Conservation (phyloP, 2,888 invertebrate species). For the Heliconius ismenius region DNA sequence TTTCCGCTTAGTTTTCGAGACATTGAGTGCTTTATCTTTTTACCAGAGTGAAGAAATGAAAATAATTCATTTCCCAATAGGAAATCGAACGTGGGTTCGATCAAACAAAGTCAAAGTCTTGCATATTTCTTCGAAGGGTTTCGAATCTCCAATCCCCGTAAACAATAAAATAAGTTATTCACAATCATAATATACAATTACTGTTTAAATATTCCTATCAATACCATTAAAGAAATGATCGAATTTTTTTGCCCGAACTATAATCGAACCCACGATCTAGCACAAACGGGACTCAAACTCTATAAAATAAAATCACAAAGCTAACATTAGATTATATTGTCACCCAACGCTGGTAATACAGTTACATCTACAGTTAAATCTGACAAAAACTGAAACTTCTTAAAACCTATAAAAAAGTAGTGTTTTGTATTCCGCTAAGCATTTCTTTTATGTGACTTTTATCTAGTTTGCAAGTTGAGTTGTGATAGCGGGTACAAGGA, state of each 20-base stretch:
- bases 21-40: no score
- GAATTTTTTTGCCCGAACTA: background rate
- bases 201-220: no score
- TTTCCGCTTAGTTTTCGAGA: no score
- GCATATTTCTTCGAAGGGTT: no score
- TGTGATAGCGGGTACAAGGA: conserved; percentile 33
- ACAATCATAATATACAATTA: no score
- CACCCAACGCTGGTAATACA: conserved; percentile 14
- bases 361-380: conserved; percentile 23
- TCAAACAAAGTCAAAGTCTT: no score
- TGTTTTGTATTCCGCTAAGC: conserved; percentile 21
- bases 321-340: background rate
- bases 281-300: conserved; percentile 5
- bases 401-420: conserved; percentile 12
- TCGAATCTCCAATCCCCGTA: background rate
- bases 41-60: no score
- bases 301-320: background rate
- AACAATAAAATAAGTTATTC: no score
- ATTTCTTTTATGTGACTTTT: conserved; percentile 27
- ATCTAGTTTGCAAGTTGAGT: conserved; percentile 32
- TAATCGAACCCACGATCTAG: conserved; percentile 7
- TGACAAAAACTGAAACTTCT: conserved; percentile 5
- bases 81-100: no score
- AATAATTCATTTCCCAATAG: no score
- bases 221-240: no score